Evolutionary conservation across 2,888 invertebrate genomes (phyloP), one percentile per base, ranked within the genome.

Genomic region (Ochropacha duplaris): DNA sequence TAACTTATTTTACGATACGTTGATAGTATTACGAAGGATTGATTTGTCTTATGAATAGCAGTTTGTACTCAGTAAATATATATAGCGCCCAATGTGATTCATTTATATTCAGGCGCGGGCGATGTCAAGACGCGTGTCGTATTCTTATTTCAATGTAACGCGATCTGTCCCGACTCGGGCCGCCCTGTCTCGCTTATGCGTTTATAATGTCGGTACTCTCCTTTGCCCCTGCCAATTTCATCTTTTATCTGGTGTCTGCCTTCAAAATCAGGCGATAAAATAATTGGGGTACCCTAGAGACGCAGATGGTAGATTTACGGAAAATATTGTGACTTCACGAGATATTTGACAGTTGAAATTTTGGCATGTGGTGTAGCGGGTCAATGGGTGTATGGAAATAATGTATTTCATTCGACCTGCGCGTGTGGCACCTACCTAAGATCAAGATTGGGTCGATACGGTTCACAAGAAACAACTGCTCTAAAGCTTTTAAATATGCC

Each of bases 111-210:
- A 72, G 68, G 54, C 60, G 65, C n/a, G 57, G 58, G 63, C 49
- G 57, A 36, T 49, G 73, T 66, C 68, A 60, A 59, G 60, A 64
- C 64, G 67, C 69, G 68, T 72, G 72, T 72, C 72, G 70, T 73
- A 76, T 78, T 76, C 76, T 78, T 74, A 77, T 79, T 76, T 74
- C 74, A 76, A 68, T 74, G 74, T 72, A 65, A 77, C 71, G 57
- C 64, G 69, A 75, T 67, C 69, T 59, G 57, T 63, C 57, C 61
- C 59, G 56, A 57, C 58, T 59, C 57, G 59, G 24, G 49, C 19
- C 55, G 56, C 60, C 60, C 50, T 57, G 57, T 58, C 61, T 24
- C 57, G 60, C 60, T 66, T 44, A 44, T 19, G 19, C 44, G 44
- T 44, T 67, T 66, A 74, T 73, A 74, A 69, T 64, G 59, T n/a